Conservation (phyloP, 2,888 invertebrate genomes). For the Prosapia bicincta region DNA sequence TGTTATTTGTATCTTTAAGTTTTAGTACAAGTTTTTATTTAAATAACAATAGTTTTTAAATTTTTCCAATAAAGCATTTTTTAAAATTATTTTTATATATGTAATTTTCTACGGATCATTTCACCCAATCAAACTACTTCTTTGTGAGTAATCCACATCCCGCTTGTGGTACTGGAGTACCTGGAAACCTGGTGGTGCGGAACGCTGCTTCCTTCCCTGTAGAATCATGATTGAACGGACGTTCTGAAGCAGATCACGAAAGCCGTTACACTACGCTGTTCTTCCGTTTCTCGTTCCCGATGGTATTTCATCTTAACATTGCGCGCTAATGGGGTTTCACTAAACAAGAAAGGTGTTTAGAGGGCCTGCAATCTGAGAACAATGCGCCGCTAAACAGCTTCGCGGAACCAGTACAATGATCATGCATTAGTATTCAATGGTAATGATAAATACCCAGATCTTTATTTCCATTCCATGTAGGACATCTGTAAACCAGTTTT, state of each 20-base stretch:
- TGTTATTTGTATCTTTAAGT: too few species aligned
- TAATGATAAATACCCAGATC: background rate
- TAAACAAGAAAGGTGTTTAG: background rate
- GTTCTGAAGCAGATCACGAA: background rate
- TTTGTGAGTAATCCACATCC: too few species aligned
- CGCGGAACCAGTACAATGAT: background rate
- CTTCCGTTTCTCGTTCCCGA: background rate
- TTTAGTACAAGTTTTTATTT: too few species aligned
- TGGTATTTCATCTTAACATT: background rate
- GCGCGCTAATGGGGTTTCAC: background rate
- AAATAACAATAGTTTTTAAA: too few species aligned
- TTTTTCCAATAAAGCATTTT: too few species aligned
- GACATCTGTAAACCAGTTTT: background rate
- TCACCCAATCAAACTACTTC: too few species aligned
- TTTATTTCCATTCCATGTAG: background rate
- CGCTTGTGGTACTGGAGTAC: too few species aligned
- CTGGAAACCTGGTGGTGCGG: too few species aligned
- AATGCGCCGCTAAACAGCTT: background rate
- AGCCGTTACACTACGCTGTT: background rate
- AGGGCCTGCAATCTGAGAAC: background rate
- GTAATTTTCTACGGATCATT: too few species aligned
- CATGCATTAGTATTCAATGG: background rate
- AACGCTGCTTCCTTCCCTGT: too few species aligned
- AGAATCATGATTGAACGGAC: too few species aligned
- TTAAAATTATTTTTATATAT: too few species aligned